Conservation (phyloP, 2,888 invertebrate genomes). For the Cantharis flavilabris region DNA sequence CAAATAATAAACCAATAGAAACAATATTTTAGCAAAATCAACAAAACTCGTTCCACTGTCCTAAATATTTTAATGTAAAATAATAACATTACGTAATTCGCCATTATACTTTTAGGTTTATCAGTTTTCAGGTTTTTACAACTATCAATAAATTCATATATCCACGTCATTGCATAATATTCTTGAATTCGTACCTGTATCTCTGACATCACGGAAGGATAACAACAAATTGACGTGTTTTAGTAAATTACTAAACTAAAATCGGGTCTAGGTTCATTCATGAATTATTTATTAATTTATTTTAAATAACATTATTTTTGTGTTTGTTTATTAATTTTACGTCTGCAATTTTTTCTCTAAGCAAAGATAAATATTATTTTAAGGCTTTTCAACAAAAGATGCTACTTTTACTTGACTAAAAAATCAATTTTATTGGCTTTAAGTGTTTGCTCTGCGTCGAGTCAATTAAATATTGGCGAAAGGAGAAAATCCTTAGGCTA, state of each 20-base stretch:
- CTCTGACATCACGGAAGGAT: background rate
- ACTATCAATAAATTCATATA: background rate
- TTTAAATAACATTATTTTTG: background rate
- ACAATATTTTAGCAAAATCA: slow-evolving; percentile 4
- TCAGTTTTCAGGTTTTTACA: background rate
- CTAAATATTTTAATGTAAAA: slow-evolving; percentile 5
- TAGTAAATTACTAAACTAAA: background rate
- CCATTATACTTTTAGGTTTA: background rate
- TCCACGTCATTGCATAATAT: background rate
- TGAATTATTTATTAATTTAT: background rate
- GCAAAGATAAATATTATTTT: background rate
- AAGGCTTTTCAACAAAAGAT: background rate
- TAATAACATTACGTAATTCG: background rate
- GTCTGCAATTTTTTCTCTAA: background rate
- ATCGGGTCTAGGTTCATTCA: background rate
- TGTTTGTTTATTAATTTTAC: background rate
- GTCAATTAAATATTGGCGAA: background rate
- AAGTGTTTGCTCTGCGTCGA: background rate
- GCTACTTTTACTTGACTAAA: background rate
- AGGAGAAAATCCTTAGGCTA: background rate
- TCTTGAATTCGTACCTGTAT: background rate
- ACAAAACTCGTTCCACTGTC: slow-evolving; percentile 12
- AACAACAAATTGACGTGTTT: background rate
- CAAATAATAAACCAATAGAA: slow-evolving; percentile 2
- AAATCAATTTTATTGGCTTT: background rate